Conservation (phyloP, 2,888 invertebrate genomes). For the Drosophila ezoana region DNA sequence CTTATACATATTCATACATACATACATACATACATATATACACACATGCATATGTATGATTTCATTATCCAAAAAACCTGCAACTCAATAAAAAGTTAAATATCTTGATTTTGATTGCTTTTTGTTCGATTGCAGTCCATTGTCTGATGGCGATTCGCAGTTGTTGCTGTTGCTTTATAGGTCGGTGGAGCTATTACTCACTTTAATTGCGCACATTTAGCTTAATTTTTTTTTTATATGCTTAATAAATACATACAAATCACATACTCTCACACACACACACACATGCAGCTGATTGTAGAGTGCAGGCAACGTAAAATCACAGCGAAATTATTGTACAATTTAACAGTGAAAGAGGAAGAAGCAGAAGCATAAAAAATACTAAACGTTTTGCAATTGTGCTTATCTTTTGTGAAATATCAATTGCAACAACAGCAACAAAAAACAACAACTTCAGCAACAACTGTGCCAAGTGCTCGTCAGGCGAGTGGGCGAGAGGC, state of each 20-base stretch:
- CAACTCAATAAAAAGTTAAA: conserved; percentile 45
- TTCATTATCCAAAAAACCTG: conserved; percentile 26
- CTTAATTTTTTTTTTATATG: conserved; percentile 60
- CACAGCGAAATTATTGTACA: conserved; percentile 57
- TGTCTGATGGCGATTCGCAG: conserved; percentile 39
- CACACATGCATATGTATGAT: no score
- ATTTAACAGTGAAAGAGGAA: conserved; percentile 38
- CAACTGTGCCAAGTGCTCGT: conserved; percentile 56
- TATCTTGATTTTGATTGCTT: conserved; percentile 65
- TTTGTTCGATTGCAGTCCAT: conserved; percentile 66
- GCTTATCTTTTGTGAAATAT: conserved; percentile 78
- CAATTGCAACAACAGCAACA: conserved; percentile 59
- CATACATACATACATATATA: no score
- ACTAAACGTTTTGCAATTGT: conserved; percentile 72
- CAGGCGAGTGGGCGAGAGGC: conserved; percentile 20
- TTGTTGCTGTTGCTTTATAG: conserved; percentile 42
- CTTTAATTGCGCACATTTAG: conserved; percentile 77
- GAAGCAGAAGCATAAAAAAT: conserved; percentile 35
- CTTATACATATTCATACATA: not conserved
- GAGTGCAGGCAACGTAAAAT: conserved; percentile 47
- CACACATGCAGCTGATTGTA: conserved; percentile 11
- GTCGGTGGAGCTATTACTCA: conserved; percentile 67
- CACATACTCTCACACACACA: not conserved
- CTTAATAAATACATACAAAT: conserved; percentile 47
- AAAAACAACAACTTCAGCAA: conserved; percentile 28